Conservation (phyloP, 1,140 invertebrate genomes). For the Apis mellifera region DNA sequence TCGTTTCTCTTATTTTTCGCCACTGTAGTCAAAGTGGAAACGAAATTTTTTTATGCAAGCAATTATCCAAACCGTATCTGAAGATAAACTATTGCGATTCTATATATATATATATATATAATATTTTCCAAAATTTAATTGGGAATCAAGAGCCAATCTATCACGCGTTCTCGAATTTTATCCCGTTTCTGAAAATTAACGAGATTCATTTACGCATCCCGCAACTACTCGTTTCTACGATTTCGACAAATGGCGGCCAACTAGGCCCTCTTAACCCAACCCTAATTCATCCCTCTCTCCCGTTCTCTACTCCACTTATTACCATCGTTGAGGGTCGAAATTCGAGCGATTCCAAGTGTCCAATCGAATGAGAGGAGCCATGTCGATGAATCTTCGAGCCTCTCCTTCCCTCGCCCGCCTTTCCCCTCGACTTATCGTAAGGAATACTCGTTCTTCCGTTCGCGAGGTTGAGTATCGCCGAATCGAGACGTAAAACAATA, state of each 20-base stretch:
- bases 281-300: background rate
- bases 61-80: too few relatives aligned
- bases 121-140: too few relatives aligned
- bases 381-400: background rate
- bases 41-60: too few relatives aligned
- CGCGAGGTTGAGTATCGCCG: background rate
- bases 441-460: background rate
- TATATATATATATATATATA: too few relatives aligned
- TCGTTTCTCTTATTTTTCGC: too few relatives aligned
- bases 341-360: slow-evolving; percentile 21
- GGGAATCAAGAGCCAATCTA: too few relatives aligned
- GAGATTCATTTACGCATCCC: background rate
- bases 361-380: slow-evolving; percentile 31
- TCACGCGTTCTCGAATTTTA: too few relatives aligned
- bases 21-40: too few relatives aligned
- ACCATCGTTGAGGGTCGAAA: slow-evolving; percentile 19
- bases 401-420: background rate
- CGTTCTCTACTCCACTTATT: slow-evolving; percentile 34
- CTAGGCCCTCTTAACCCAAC: background rate
- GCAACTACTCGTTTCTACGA: background rate
- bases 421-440: background rate
- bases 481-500: slow-evolving; percentile 27
- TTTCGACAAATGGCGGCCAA: slow-evolving; percentile 11
- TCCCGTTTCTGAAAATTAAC: slow-evolving; percentile 5
- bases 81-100: too few relatives aligned